phyloP scores from a whole-genome alignment of 2,888 invertebrate genomes.

The Melanargia galathea region DNA sequence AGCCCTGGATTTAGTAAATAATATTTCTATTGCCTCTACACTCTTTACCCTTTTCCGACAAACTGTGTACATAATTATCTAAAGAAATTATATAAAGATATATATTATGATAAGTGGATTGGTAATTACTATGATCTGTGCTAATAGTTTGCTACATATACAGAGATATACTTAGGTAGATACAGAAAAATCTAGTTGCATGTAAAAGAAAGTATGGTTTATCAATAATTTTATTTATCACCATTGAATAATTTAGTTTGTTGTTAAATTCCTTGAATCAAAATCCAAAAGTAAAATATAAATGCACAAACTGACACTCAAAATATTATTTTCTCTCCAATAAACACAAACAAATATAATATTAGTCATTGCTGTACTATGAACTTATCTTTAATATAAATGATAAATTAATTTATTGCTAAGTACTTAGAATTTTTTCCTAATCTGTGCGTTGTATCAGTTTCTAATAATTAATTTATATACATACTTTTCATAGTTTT shows the following conservation, averaged over 20 bases:
- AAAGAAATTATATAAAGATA: too few relatives aligned
- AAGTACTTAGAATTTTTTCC: neutral
- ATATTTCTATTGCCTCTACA: neutral
- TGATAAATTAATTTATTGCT: slow-evolving; percentile 15
- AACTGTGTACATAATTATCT: neutral
- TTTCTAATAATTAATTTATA: slow-evolving; percentile 20
- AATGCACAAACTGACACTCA: neutral
- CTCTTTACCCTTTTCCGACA: neutral
- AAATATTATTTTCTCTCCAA: neutral
- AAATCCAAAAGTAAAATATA: neutral
- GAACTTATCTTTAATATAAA: neutral
- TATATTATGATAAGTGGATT: too few relatives aligned
- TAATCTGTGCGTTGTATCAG: slow-evolving; percentile 5
- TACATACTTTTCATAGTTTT: slow-evolving; percentile 88
- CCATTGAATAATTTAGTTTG: too few relatives aligned
- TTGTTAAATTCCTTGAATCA: neutral
- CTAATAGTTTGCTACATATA: too few relatives aligned
- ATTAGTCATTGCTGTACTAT: neutral
- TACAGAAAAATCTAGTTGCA: neutral
- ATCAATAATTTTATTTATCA: too few relatives aligned
- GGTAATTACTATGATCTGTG: too few relatives aligned
- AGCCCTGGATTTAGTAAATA: slow-evolving; percentile 23
- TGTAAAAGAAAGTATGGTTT: neutral
- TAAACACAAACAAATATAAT: neutral
- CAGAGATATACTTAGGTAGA: neutral